Evolutionary conservation across 2,888 invertebrate genomes (phyloP).

Genomic region (Rhabditoides inermis): DNA sequence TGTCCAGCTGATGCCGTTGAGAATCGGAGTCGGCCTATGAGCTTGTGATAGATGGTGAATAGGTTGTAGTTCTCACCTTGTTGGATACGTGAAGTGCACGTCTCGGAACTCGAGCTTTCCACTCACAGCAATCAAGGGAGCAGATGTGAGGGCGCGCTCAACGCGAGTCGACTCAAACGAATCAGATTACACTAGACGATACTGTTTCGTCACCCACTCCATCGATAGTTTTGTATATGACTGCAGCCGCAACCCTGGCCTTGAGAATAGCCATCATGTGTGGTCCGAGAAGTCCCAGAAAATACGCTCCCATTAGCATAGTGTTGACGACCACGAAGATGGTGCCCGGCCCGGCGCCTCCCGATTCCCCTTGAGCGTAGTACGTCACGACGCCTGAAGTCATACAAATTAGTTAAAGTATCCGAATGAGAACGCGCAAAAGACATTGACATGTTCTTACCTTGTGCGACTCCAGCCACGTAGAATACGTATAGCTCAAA

Average conservation of each 20-base stretch:
- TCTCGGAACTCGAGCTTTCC: no score
- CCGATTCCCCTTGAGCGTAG: not conserved
- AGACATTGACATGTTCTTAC: not conserved
- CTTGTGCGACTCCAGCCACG: constrained; percentile 4
- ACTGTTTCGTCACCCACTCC: not conserved
- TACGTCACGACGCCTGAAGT: constrained; percentile 1
- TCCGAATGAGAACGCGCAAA: not conserved
- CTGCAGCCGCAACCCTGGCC: constrained; percentile 20
- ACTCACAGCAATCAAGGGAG: no score
- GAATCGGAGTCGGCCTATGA: no score
- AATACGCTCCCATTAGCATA: constrained; percentile 16
- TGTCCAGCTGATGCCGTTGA: no score
- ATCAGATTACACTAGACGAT: not conserved
- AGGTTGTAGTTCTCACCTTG: no score
- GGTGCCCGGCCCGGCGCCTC: constrained; percentile 5
- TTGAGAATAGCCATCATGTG: constrained; percentile 19
- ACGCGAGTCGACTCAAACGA: no score
- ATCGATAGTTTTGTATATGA: constrained; percentile 19
- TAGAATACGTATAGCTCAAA: constrained; percentile 11
- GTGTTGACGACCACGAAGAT: constrained; percentile 10
- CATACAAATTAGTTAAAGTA: no score
- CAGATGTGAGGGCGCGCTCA: no score
- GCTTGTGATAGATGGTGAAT: no score
- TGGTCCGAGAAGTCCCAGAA: constrained; percentile 24
- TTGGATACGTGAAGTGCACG: no score